Evolutionary conservation across 2,888 invertebrate species (phyloP).

Genomic region (Yponomeuta sedellus): DNA sequence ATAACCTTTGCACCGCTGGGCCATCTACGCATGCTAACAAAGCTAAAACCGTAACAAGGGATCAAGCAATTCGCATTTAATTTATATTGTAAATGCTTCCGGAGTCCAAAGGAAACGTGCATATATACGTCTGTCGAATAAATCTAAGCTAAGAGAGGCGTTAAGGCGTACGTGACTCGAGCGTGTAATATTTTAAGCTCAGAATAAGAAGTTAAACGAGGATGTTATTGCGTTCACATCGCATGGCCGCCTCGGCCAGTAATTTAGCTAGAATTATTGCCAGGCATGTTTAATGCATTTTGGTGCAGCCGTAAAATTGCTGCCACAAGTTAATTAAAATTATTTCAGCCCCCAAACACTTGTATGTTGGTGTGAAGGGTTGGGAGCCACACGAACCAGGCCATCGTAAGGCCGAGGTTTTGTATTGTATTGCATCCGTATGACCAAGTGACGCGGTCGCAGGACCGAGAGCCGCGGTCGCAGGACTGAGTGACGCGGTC

Average conservation of each 20-base stretch:
- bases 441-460: too few relatives aligned
- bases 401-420: too few relatives aligned
- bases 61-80: not conserved
- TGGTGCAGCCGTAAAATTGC: not conserved
- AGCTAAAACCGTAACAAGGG: not conserved
- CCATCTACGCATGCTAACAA: not conserved
- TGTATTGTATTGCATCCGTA: too few relatives aligned
- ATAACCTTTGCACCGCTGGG: too few relatives aligned
- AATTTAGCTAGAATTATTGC: not conserved
- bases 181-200: slow-evolving; percentile 36
- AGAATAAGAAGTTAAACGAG: slow-evolving; percentile 49
- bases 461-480: too few relatives aligned
- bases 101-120: slow-evolving; percentile 30
- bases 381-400: too few relatives aligned
- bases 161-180: slow-evolving; percentile 47
- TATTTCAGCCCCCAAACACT: too few relatives aligned
- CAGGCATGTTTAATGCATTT: slow-evolving; percentile 1
- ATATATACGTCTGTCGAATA: slow-evolving; percentile 52
- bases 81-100: not conserved
- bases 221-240: slow-evolving; percentile 43
- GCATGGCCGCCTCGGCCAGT: slow-evolving; percentile 6
- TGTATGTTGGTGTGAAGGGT: too few relatives aligned
- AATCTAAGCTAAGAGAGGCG: slow-evolving; percentile 47
- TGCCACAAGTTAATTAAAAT: too few relatives aligned
- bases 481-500: too few relatives aligned